Conservation (phyloP, 2,797 vertebrate species). For the Girardinus metallicus region DNA sequence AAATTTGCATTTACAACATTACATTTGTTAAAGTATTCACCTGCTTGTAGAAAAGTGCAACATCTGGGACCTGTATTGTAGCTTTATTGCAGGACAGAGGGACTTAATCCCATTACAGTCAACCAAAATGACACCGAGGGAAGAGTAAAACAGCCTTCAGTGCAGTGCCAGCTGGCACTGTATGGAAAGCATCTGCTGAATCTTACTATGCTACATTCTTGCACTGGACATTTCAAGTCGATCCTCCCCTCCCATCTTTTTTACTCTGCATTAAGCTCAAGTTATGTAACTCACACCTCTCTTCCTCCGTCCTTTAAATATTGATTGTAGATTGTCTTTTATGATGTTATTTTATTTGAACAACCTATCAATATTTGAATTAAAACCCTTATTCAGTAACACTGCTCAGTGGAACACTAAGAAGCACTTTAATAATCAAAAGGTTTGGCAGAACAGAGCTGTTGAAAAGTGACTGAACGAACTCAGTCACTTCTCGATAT, state of each 20-base stretch:
- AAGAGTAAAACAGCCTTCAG: constrained; percentile 10
- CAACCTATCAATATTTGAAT: background rate
- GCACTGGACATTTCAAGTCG: background rate
- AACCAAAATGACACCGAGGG: constrained; percentile 3
- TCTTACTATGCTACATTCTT: background rate
- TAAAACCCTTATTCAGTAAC: background rate
- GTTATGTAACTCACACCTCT: background rate
- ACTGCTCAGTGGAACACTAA: background rate
- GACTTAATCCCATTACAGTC: constrained; percentile 5
- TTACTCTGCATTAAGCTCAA: background rate
- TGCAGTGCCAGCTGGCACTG: constrained; percentile 10
- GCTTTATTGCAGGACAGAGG: background rate
- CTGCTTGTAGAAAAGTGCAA: constrained; percentile 15
- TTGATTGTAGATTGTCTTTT: background rate
- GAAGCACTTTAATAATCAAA: background rate
- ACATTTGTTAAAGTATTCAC: constrained; percentile 6
- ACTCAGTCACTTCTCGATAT: background rate
- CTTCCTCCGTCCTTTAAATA: background rate
- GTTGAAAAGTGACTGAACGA: background rate
- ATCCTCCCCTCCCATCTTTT: background rate
- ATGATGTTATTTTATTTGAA: background rate
- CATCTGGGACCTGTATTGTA: constrained; percentile 18
- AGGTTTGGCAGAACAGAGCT: background rate
- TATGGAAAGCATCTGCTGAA: background rate
- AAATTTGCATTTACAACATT: background rate